Evolutionary conservation across 2,888 invertebrate species (phyloP), one percentile per base, ranked within the genome.

Genomic region (Archips xylosteana): DNA sequence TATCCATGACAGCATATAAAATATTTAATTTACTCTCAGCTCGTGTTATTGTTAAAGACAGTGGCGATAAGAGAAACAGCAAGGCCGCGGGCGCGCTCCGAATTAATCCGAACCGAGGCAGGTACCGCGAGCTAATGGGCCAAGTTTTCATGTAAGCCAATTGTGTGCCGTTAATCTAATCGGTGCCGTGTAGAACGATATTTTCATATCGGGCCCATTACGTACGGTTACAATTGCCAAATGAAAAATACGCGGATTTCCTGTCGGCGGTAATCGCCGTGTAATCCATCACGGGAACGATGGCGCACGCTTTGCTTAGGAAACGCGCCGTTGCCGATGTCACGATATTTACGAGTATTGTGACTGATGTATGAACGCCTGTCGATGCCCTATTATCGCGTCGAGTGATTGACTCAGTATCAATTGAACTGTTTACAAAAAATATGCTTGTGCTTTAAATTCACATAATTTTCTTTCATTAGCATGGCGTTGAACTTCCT

Each of bases 201-300:
- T 91, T 92, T 89, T 89, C 88, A 91, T 91, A 90, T 86, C 87
- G 86, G 76, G 49, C 79, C 76, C 70, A 75, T 76, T 75, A 78
- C 75, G 61, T 74, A 76, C 79, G 82, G 87, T 86, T 88, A 89
- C 92, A 89, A 92, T 92, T 92, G 92, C 89, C 91, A 89, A 92
- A 93, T 92, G 91, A 92, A 93, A 93, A 92, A 93, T 90, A 90
- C 89, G 91, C 87, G 88, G 90, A 91, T 92, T 92, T 92, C 90
- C 92, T 90, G 92, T 88, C 86, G 85, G 72, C 84, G 80, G 86
- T 92, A 93, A 92, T 92, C 90, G 90, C 84, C 78, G 79, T 87
- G 89, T 93, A 91, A 94, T 94, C 91, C 92, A 93, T 94, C 92
- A 94, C 88, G 84, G 80, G 84, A 85, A 90, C 88, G 87, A 86